These are phyloP conservation scores for Cataglyphis hispanica DNA, from an alignment of 1,140 invertebrate species.

Conservation along the genomic window DNA sequence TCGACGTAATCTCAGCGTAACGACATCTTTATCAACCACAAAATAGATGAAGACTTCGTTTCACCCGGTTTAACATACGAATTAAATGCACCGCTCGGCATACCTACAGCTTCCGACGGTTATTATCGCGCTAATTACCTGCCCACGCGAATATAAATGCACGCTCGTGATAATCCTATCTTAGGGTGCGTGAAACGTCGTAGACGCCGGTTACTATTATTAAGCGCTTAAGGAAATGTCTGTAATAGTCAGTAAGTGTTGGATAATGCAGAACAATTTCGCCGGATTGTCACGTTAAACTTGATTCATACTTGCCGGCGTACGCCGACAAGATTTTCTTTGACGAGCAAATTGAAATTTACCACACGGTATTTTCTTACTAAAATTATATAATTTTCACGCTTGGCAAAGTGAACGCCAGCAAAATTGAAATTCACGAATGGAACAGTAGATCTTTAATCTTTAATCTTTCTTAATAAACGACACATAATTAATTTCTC, in stretches of 20 bases:
- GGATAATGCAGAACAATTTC: constrained; percentile 18
- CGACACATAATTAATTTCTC: no score
- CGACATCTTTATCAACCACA: background rate
- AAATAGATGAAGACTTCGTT: constrained; percentile 10
- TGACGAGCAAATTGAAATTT: background rate
- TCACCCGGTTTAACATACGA: background rate
- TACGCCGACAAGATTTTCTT: background rate
- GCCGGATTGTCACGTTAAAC: background rate
- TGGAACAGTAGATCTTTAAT: background rate
- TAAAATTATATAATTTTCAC: background rate
- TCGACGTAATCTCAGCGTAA: background rate
- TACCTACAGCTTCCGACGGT: constrained; percentile 6
- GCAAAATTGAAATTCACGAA: background rate
- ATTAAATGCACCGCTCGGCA: constrained; percentile 27
- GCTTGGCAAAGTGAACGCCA: background rate
- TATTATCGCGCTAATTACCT: constrained; percentile 38
- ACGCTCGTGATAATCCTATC: constrained; percentile 26
- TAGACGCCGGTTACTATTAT: constrained; percentile 24
- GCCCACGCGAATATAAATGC: constrained; percentile 42
- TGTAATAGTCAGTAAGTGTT: background rate
- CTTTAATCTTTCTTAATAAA: background rate
- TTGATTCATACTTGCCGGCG: background rate
- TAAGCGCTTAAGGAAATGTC: constrained; percentile 37
- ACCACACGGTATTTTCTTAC: background rate
- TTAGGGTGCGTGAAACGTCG: constrained; percentile 19